Conservation (phyloP, 2,797 vertebrate species). For the Xerus rutilus region DNA sequence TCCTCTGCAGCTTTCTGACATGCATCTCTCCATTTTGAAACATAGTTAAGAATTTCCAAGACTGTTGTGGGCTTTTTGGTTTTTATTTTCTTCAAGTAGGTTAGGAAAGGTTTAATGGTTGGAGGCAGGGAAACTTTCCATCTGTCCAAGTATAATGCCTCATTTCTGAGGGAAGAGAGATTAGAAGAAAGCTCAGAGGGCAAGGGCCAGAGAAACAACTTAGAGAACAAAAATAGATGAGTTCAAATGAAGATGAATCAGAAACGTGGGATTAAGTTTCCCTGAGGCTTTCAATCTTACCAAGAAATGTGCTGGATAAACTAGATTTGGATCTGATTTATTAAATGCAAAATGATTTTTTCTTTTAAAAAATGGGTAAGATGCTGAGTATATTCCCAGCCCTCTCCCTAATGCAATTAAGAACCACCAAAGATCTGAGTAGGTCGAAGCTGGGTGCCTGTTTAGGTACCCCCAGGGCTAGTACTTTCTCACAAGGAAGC, state of each 20-base stretch:
- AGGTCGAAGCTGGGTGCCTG: not conserved
- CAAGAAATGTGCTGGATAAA: slow-evolving; percentile 52
- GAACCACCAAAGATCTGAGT: not conserved
- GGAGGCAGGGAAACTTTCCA: not conserved
- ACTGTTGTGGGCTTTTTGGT: not conserved
- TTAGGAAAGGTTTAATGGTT: not conserved
- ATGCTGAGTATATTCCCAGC: not conserved
- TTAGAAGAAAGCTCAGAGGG: slow-evolving; percentile 44
- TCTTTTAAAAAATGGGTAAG: not conserved
- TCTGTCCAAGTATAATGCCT: slow-evolving; percentile 42
- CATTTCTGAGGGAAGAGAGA: slow-evolving; percentile 41
- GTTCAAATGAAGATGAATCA: slow-evolving; percentile 62
- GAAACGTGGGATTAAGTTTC: slow-evolving; percentile 12
- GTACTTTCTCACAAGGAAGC: not conserved
- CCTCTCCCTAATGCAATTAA: not conserved
- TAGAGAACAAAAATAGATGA: not conserved
- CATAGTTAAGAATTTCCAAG: slow-evolving; percentile 30
- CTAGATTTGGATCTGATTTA: slow-evolving; percentile 50
- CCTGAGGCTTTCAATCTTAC: slow-evolving; percentile 39
- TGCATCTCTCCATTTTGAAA: slow-evolving; percentile 47
- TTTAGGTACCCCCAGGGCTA: not conserved
- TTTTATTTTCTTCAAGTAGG: not conserved
- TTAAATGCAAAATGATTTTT: slow-evolving; percentile 23
- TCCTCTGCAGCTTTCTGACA: not conserved
- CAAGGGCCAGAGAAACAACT: not conserved